Percentiles rank a stretch among this genome's conserved stretches.
Evolutionary conservation across 2,888 invertebrate species (phyloP).

Genomic region (Nezara viridula): DNA sequence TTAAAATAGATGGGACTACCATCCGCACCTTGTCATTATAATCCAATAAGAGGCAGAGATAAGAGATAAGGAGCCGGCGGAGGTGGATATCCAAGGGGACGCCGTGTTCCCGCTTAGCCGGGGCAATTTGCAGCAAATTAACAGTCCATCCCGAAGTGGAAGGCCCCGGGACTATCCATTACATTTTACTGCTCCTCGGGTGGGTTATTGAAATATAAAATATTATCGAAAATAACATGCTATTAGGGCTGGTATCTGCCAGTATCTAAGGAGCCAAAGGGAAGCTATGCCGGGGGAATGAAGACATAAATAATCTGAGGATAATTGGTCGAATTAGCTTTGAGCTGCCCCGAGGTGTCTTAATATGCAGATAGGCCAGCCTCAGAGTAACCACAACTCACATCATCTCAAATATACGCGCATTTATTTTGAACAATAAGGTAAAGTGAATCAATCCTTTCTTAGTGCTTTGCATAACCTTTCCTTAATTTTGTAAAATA

Average conservation of each 20-base stretch:
- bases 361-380: slow-evolving; percentile 62
- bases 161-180: slow-evolving; percentile 7
- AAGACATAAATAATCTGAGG: slow-evolving; percentile 62
- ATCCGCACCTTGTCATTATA: slow-evolving; percentile 42
- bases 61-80: neutral
- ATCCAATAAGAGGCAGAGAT: slow-evolving; percentile 25
- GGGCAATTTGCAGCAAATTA: slow-evolving; percentile 34
- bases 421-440: neutral
- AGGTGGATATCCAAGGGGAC: neutral
- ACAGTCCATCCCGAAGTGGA: neutral
- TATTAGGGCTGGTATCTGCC: slow-evolving; percentile 39
- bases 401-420: neutral
- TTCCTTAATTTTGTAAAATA: too few relatives aligned
- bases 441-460: too few relatives aligned
- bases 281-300: slow-evolving; percentile 52
- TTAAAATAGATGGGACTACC: slow-evolving; percentile 35
- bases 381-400: slow-evolving; percentile 48
- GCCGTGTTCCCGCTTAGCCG: neutral
- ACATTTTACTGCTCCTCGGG: slow-evolving; percentile 31
- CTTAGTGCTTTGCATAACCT: too few relatives aligned
- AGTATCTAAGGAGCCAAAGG: slow-evolving; percentile 35
- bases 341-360: slow-evolving; percentile 58
- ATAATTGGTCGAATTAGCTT: slow-evolving; percentile 63
- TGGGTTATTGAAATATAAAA: slow-evolving; percentile 51
- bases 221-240: slow-evolving; percentile 53